These are phyloP conservation scores for Odontamblyopus lacepedii DNA, from an alignment of 2,797 vertebrate species.

Conservation along the genomic window DNA sequence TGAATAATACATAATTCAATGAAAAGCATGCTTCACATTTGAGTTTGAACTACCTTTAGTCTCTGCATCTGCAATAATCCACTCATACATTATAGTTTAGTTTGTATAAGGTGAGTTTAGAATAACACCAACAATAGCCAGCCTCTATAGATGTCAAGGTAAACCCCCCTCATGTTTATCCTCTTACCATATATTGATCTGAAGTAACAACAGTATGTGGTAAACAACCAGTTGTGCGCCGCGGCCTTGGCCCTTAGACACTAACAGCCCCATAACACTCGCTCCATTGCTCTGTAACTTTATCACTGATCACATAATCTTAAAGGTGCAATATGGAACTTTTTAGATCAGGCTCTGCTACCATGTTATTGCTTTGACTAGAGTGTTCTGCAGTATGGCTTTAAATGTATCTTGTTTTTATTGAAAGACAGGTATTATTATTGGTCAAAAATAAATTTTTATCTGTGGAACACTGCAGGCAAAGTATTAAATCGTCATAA, in stretches of 20 bases:
- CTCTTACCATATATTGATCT: background rate
- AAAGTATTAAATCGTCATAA: no score
- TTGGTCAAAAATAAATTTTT: no score
- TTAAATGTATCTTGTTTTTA: no score
- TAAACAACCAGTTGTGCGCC: background rate
- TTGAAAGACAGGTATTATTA: no score
- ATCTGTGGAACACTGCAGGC: no score
- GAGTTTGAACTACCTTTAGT: background rate
- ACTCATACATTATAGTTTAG: background rate
- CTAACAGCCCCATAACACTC: background rate
- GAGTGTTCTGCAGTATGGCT: no score
- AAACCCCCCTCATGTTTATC: background rate
- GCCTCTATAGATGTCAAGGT: background rate
- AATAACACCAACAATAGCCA: background rate
- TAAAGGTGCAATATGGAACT: background rate
- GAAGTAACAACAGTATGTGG: background rate
- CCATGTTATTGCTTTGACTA: no score
- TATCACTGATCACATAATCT: background rate
- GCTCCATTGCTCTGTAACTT: background rate
- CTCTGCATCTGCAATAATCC: background rate
- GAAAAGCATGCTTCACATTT: background rate
- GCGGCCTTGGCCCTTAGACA: conserved; percentile 1
- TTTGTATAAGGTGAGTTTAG: background rate
- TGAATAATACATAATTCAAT: background rate
- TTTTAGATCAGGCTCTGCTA: no score